Evolutionary conservation across 2,113 vertebrate species (phyloP).

Genomic region (Leucosticte australis): DNA sequence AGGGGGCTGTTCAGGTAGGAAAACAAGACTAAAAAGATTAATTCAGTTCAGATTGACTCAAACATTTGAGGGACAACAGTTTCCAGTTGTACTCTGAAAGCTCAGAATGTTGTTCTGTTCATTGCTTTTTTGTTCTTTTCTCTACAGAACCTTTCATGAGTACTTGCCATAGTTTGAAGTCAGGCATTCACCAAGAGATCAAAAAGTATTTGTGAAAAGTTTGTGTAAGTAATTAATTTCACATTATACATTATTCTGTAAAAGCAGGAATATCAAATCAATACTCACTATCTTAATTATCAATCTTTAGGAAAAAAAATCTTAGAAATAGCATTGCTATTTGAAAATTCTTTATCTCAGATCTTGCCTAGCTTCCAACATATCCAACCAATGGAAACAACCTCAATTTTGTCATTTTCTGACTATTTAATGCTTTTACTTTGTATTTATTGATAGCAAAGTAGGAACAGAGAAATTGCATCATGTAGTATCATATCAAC

Average conservation of each 20-base stretch:
- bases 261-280: background rate
- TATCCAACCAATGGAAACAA: background rate
- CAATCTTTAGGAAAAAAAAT: background rate
- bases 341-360: background rate
- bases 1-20: accelerated
- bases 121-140: background rate
- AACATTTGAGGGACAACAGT: background rate
- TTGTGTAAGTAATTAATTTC: background rate
- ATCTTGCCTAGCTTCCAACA: background rate
- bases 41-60: background rate
- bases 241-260: background rate
- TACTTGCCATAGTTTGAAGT: background rate
- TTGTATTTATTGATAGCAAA: background rate
- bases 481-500: background rate
- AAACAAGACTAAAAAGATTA: background rate
- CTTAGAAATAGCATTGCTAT: background rate
- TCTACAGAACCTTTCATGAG: background rate
- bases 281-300: background rate
- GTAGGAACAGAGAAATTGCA: background rate
- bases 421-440: background rate
- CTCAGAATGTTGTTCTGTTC: background rate
- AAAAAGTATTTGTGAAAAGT: background rate
- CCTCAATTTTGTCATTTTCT: background rate
- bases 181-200: background rate
- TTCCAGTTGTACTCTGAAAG: background rate